Conservation (phyloP, 2,797 vertebrate genomes). For the Acridotheres tristis region DNA sequence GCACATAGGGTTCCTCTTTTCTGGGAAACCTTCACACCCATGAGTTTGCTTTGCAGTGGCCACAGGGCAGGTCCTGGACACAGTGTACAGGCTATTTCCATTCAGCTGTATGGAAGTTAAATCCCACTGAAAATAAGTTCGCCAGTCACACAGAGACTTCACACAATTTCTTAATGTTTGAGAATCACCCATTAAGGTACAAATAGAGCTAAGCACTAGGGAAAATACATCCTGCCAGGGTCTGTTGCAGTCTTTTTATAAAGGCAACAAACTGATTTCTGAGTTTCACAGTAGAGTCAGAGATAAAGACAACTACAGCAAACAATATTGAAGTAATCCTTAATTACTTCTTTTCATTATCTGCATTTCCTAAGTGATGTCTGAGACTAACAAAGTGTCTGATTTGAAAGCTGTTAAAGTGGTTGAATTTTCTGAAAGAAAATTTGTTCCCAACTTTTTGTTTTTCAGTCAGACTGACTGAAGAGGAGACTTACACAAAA, state of each 20-base stretch:
- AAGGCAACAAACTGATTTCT: neutral
- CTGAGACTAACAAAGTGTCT: neutral
- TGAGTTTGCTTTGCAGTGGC: neutral
- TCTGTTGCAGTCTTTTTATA: neutral
- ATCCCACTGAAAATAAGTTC: neutral
- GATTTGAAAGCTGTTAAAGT: neutral
- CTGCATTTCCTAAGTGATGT: neutral
- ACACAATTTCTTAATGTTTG: neutral
- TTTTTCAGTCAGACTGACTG: neutral
- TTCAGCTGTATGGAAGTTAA: neutral
- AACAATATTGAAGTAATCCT: neutral
- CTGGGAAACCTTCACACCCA: neutral
- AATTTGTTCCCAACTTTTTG: neutral
- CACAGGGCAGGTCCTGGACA: neutral
- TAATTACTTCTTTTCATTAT: neutral
- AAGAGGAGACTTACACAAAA: neutral
- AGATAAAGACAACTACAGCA: neutral
- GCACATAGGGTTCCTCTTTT: accelerated
- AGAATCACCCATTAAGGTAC: neutral
- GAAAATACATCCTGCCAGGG: neutral
- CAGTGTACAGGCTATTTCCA: no score
- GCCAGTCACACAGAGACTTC: neutral
- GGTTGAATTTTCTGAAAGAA: neutral
- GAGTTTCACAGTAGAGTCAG: neutral
- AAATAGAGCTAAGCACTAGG: neutral